Evolutionary conservation across 2,888 invertebrate genomes (phyloP).

Genomic region (Lamproptera curius): DNA sequence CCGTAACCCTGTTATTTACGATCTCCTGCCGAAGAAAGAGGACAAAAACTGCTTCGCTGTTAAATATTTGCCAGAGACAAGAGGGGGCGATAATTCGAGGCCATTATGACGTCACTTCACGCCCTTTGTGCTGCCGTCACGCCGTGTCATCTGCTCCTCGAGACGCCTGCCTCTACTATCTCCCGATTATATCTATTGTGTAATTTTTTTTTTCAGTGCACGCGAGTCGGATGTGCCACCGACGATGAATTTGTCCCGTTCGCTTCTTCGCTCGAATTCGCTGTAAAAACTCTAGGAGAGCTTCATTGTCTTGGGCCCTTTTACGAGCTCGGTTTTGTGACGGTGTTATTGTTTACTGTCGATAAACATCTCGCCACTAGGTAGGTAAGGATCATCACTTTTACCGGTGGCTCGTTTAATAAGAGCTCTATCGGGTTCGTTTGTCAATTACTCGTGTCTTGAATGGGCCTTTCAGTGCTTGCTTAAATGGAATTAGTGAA

Average conservation of each 20-base stretch:
- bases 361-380: conserved; percentile 76
- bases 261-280: conserved; percentile 66
- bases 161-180: conserved; percentile 75
- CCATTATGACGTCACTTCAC: conserved; percentile 78
- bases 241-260: conserved; percentile 73
- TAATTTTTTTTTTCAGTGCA: conserved; percentile 65
- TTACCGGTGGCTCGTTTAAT: conserved; percentile 63
- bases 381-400: conserved; percentile 74
- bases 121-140: conserved; percentile 76
- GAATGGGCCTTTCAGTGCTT: conserved; percentile 41
- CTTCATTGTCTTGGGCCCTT: conserved; percentile 73
- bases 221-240: conserved; percentile 74
- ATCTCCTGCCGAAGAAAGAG: conserved; percentile 66
- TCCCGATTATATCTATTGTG: conserved; percentile 76
- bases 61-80: conserved; percentile 78
- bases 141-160: conserved; percentile 76
- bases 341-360: conserved; percentile 76
- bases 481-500: conserved; percentile 58
- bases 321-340: conserved; percentile 74
- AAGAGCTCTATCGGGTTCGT: conserved; percentile 54
- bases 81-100: conserved; percentile 77
- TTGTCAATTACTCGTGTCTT: conserved; percentile 61
- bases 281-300: conserved; percentile 70
- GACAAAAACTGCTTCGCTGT: conserved; percentile 71
- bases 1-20: conserved; percentile 71